Conservation (phyloP, 2,113 vertebrate species). For the Calonectris borealis region DNA sequence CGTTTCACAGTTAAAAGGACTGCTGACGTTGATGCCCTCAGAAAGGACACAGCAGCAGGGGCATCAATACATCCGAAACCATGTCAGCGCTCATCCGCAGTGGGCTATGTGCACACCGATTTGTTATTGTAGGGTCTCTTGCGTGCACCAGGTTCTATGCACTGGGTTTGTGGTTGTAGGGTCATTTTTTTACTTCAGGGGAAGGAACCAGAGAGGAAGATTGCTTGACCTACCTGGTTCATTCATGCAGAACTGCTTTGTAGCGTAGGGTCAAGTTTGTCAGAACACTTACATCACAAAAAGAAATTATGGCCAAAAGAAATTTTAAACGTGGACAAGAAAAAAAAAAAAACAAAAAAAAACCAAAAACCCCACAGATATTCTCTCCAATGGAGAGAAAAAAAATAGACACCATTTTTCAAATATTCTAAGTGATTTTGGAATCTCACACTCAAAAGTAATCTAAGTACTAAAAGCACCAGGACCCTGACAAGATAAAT, state of each 20-base stretch:
- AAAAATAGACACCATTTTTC: not conserved
- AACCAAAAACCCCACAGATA: not conserved
- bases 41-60: slow-evolving; percentile 16
- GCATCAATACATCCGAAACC: not conserved
- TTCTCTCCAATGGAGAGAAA: not conserved
- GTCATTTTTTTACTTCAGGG: not conserved
- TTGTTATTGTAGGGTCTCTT: not conserved
- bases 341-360: not conserved
- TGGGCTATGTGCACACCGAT: not conserved
- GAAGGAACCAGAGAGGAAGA: slow-evolving; percentile 3
- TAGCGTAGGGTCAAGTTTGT: not conserved
- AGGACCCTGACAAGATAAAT: not conserved
- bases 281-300: slow-evolving; percentile 8
- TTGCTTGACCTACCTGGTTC: slow-evolving; percentile 13
- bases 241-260: slow-evolving; percentile 24
- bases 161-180: not conserved
- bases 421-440: not conserved
- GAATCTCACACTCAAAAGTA: not conserved
- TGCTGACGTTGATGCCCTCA: not conserved
- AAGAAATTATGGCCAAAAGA: not conserved
- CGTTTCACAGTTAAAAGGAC: not conserved
- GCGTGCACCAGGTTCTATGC: not conserved
- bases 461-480: not conserved
- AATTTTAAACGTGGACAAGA: not conserved
- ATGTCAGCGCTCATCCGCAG: not conserved